Percentiles rank a stretch among this genome's conserved stretches.
These are phyloP conservation scores for Arrhamphus sclerolepis DNA, from an alignment of 2,797 vertebrate species.

Conservation along the genomic window DNA sequence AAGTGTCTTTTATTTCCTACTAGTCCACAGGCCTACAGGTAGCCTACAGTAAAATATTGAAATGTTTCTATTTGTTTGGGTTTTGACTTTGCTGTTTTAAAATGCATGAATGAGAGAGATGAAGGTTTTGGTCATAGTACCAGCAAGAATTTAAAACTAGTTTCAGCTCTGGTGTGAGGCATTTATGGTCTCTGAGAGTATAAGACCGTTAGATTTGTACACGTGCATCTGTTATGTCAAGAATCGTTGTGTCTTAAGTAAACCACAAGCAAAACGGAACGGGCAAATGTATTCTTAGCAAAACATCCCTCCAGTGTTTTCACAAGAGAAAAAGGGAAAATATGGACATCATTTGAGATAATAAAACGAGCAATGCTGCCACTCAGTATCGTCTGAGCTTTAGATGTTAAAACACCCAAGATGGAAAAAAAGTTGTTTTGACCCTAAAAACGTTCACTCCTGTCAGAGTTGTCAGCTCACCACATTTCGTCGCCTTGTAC, in stretches of 20 bases:
- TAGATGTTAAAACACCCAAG: slow-evolving; percentile 38
- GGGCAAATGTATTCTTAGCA: slow-evolving; percentile 12
- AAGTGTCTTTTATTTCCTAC: too few species aligned
- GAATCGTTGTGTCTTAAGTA: slow-evolving; percentile 19
- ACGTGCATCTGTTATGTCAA: slow-evolving; percentile 46
- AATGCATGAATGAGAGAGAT: too few species aligned
- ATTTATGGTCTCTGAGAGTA: slow-evolving; percentile 21
- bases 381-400: slow-evolving; percentile 50
- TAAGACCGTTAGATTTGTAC: slow-evolving; percentile 24
- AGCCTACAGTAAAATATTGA: too few species aligned
- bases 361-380: slow-evolving; percentile 60
- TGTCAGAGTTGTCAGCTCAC: slow-evolving; percentile 37
- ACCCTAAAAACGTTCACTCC: slow-evolving; percentile 38
- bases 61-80: too few species aligned
- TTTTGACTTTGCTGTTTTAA: too few species aligned
- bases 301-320: slow-evolving; percentile 57
- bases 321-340: slow-evolving; percentile 42
- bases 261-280: slow-evolving; percentile 14
- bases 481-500: slow-evolving; percentile 49
- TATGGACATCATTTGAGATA: slow-evolving; percentile 66
- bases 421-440: slow-evolving; percentile 54
- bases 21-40: too few species aligned
- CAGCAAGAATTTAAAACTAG: too few species aligned
- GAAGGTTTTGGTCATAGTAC: too few species aligned
- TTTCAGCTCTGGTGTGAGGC: too few species aligned